These are phyloP conservation scores for Crambe crambe DNA, from an alignment of 37 sponge, comb jelly and placozoan genomes.

Conservation along the genomic window DNA sequence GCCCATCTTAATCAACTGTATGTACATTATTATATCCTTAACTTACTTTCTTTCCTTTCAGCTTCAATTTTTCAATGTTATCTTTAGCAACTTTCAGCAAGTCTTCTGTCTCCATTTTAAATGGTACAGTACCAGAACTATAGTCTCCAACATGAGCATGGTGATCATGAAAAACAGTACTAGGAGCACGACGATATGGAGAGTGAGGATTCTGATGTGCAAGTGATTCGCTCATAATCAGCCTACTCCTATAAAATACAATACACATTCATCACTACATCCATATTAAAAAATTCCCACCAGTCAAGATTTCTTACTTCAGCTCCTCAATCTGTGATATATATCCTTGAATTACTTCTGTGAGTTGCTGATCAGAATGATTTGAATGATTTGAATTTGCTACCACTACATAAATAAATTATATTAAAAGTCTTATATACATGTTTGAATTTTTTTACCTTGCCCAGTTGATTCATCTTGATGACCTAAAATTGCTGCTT, in stretches of 20 bases:
- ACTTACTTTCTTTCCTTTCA: constrained; percentile 54
- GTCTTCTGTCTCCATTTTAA: constrained; percentile 50
- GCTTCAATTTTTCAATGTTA: constrained; percentile 51
- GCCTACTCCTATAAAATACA: constrained; percentile 52
- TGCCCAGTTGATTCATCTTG: constrained; percentile 82
- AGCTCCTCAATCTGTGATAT: constrained; percentile 88
- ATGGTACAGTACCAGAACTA: neutral
- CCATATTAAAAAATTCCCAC: neutral
- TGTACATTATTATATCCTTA: too few species aligned
- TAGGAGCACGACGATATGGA: constrained; percentile 67
- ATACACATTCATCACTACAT: neutral
- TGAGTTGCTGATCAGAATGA: constrained; percentile 16
- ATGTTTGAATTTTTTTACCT: too few species aligned
- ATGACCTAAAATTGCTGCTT: constrained; percentile 7
- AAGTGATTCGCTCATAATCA: constrained; percentile 77
- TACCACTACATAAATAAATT: neutral
- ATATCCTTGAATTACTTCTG: constrained; percentile 75
- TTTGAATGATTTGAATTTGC: neutral
- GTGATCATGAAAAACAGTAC: constrained; percentile 8
- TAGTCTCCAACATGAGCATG: neutral
- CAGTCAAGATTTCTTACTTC: constrained; percentile 52
- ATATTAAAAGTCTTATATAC: too few species aligned
- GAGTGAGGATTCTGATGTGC: constrained; percentile 68
- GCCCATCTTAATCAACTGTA: too few species aligned
- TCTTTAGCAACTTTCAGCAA: constrained; percentile 54